These are phyloP conservation scores for Drymonia ruficornis DNA, from an alignment of 2,888 invertebrate genomes.

Conservation along the genomic window DNA sequence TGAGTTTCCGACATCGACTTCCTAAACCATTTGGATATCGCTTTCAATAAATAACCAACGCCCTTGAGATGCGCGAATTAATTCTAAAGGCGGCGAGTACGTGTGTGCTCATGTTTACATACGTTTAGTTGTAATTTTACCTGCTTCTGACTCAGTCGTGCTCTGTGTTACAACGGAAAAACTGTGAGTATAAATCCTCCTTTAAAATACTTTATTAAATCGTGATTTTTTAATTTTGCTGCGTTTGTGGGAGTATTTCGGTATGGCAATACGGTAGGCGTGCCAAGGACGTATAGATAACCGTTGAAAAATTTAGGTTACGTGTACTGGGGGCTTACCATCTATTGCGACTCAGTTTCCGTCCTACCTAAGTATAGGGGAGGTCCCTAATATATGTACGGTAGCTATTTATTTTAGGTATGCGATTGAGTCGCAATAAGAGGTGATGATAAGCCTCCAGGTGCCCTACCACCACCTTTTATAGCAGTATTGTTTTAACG, in stretches of 20 bases:
- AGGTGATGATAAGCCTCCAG: too few species aligned
- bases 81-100: conserved; percentile 31
- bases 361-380: too few species aligned
- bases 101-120: conserved; percentile 38
- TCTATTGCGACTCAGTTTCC: too few species aligned
- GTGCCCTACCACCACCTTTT: too few species aligned
- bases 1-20: conserved; percentile 12
- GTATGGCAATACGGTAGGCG: not conserved
- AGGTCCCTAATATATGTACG: too few species aligned
- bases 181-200: conserved; percentile 27
- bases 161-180: conserved; percentile 25
- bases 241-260: not conserved
- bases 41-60: conserved; percentile 7
- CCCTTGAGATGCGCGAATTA: conserved; percentile 38
- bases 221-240: not conserved
- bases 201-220: not conserved
- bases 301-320: too few species aligned
- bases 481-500: too few species aligned
- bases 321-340: too few species aligned
- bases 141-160: conserved; percentile 43
- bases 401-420: too few species aligned
- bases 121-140: conserved; percentile 46
- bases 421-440: too few species aligned
- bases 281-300: too few species aligned
- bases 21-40: conserved; percentile 22